phyloP scores from a whole-genome alignment of 2,797 vertebrate species.

The Pangasius larnaudii region DNA sequence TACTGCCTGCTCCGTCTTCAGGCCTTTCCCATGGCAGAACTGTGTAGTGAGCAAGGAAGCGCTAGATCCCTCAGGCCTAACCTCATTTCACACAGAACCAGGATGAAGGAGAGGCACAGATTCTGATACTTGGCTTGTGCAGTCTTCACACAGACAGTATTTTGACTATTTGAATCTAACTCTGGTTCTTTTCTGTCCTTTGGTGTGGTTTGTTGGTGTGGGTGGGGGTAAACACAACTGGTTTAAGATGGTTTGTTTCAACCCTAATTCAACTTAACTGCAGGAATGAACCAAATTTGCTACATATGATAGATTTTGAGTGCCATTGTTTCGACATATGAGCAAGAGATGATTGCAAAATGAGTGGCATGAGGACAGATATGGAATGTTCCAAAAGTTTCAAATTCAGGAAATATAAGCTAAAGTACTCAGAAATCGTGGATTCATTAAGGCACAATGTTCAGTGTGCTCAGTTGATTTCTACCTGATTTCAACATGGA shows the following conservation, averaged over 20 bases:
- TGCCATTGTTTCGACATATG: neutral
- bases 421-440: neutral
- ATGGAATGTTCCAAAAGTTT: neutral
- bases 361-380: neutral
- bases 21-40: constrained; percentile 70
- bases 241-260: neutral
- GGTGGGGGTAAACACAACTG: neutral
- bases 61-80: constrained; percentile 73
- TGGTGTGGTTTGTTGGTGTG: neutral
- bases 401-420: neutral
- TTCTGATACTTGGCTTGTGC: constrained; percentile 4
- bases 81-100: constrained; percentile 70
- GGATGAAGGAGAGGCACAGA: constrained; percentile 19
- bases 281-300: neutral
- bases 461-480: neutral
- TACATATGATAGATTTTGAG: neutral
- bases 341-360: neutral
- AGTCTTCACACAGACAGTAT: neutral
- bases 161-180: neutral
- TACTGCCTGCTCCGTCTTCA: constrained; percentile 78
- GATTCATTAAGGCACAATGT: neutral
- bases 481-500: neutral
- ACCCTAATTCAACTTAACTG: neutral
- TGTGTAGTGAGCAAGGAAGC: constrained; percentile 60
- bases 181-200: neutral